Base-by-base conservation (phyloP, 1,140 invertebrate species). In the Aphaenogaster rudis region DNA sequence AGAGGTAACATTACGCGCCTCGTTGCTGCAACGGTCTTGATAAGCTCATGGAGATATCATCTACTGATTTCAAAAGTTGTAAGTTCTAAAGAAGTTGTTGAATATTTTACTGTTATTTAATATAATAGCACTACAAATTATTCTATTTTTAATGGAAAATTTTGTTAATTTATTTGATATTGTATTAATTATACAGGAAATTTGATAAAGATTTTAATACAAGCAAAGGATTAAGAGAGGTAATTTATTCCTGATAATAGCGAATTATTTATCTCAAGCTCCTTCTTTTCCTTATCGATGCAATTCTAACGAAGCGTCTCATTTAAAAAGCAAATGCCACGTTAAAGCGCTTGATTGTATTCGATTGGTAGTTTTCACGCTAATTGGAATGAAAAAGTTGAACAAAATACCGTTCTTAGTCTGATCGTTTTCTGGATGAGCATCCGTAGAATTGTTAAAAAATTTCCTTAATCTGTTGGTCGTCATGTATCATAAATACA, bases 281-380 rank as follows among this genome's bases (percentile, higher is more conserved):
- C 28, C 28, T 28, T 28, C 28, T 74, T 45, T 59, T 45, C 21
- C n/a, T 21, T 82, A 61, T 76, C 45, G 33, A 50, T 61, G 17
- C 54, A 17, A 82, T 17, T 74, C n/a, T 63, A 74, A 84, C 54
- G 69, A 76, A 48, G 13, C 8, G 17, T 48, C 69, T 76, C 48
- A 84, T 74, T 84, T 84, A 76, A 76, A 84, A 76, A 74, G 42
- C 80, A 84, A 84, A 84, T 84, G 17, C 13, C 17, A 13, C 54
- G 45, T 84, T 69, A 74, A 76, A 84, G 80, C 80, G 48, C 21
- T 50, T 36, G 71, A 90, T 90, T 69, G 87, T 52, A 50, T 17
- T 74, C 48, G 74, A 90, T 89, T 79, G 85, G 50, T 90, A 90
- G 72, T 90, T 90, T 87, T 57, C 50, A 36, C 57, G 76, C 61